Base-by-base conservation (phyloP, 2,797 vertebrate genomes). In the Sternarchorhynchus goeldii region DNA sequence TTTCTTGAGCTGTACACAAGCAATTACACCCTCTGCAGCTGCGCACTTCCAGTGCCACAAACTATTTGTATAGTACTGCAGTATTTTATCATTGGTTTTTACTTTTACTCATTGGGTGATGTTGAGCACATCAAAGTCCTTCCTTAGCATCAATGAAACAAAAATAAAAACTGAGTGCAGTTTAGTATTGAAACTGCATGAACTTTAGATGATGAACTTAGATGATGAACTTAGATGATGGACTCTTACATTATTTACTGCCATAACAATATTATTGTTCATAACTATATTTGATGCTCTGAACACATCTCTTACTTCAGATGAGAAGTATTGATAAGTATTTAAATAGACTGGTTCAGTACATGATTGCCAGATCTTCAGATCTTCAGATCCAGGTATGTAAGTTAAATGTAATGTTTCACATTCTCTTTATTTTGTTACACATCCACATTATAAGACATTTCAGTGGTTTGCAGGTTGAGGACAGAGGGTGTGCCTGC, bases 401-500 rank as follows among this genome's bases (percentile, higher is more conserved):
- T 12, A 29, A 60, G 58, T 10, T 60, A 25, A 14, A 32, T 34
- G 18, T 32, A 17, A 34, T 2, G 32, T 5, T 64, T n/a, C 1
- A 12, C 2, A 5, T 34, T 36, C 1, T 2, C 29, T 32, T 2
- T 32, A 17, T 64, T 62, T 31, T 62, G 12, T 17, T 62, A 12
- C 29, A 5, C 1, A 25, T 45, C 20, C 53, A 20, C 32, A 21
- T 20, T 58, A 76, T 67, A 72, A 60, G 55, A 56, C 36, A 59
- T 10, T 76, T 66, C 65, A 57, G 64, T 20, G 67, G 68, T 36
- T 12, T 66, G 50, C 41, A 73, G 74, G 73, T 76, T 17, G 74
- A 68, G 53, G 79, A 76, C 62, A 6, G 50, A 20, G n/a, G 14
- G 6, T 62, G 57, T 20, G 31, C 29, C 17, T 77, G 79, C 34